These are phyloP conservation scores for Chalcis sispes DNA, from an alignment of 2,888 invertebrate genomes.

Conservation along the genomic window DNA sequence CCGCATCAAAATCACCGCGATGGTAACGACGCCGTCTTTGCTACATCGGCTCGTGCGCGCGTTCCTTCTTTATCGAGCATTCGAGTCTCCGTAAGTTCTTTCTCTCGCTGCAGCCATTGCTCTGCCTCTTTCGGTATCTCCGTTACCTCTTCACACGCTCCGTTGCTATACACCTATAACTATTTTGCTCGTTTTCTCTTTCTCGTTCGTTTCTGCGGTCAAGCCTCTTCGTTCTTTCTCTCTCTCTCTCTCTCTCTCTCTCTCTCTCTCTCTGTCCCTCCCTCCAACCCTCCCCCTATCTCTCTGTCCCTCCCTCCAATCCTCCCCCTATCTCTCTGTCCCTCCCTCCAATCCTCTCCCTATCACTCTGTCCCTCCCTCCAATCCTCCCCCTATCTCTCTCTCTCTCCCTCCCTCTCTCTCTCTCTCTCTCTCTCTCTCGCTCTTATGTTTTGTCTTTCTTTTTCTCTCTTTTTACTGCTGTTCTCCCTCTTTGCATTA, in stretches of 20 bases:
- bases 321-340: too few relatives aligned
- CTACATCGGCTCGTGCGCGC: too few relatives aligned
- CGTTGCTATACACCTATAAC: not conserved
- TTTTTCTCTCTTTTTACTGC: slow-evolving; percentile 5
- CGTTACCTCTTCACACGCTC: slow-evolving; percentile 23
- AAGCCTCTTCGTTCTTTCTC: not conserved
- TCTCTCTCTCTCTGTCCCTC: not conserved
- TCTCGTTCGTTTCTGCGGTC: not conserved
- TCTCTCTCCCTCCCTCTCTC: too few relatives aligned
- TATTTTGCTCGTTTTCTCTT: not conserved
- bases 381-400: too few relatives aligned
- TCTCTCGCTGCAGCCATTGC: not conserved
- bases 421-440: not conserved
- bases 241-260: not conserved
- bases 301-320: too few relatives aligned
- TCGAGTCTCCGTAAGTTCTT: slow-evolving; percentile 54
- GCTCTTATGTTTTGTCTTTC: not conserved
- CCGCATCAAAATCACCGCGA: slow-evolving; percentile 49
- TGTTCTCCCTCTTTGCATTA: too few relatives aligned
- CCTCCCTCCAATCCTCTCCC: too few relatives aligned
- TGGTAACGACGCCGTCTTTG: not conserved
- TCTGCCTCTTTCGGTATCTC: not conserved
- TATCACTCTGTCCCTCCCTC: too few relatives aligned
- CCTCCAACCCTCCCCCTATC: too few relatives aligned
- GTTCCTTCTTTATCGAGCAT: slow-evolving; percentile 54